phyloP scores from a whole-genome alignment of 2,113 vertebrate species.

The Cinclus cinclus region DNA sequence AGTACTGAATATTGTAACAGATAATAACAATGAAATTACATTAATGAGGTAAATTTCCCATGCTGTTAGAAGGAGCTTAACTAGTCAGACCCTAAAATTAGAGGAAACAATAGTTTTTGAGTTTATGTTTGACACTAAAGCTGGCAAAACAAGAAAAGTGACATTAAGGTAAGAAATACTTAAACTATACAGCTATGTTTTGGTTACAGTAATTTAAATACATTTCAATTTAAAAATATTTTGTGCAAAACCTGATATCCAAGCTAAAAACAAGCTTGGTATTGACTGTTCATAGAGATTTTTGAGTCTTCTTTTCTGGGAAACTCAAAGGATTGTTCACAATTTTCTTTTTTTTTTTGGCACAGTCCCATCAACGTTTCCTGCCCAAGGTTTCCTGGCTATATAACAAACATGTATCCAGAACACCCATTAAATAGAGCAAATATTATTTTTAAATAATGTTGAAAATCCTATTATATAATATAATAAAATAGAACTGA shows the following conservation, averaged over 20 bases:
- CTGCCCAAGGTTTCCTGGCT: background rate
- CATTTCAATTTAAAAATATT: background rate
- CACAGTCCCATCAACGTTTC: background rate
- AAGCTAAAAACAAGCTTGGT: background rate
- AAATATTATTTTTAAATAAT: background rate
- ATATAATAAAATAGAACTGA: background rate
- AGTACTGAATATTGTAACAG: slow-evolving; percentile 30
- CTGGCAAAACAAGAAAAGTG: background rate
- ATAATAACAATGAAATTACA: slow-evolving; percentile 46
- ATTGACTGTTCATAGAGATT: background rate
- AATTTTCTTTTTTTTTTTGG: background rate
- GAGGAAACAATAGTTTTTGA: background rate
- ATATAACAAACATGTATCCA: background rate
- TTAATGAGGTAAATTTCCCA: slow-evolving; percentile 63
- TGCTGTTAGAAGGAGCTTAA: slow-evolving; percentile 54
- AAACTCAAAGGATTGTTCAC: background rate
- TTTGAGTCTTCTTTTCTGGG: background rate
- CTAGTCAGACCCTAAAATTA: background rate
- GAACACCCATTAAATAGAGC: background rate
- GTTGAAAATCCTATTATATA: background rate
- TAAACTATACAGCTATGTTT: background rate
- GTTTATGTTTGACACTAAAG: background rate
- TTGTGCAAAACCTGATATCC: background rate
- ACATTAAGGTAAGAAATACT: background rate
- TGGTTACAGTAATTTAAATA: background rate